Evolutionary conservation across 1,140 invertebrate species (phyloP), one percentile per base, ranked within the genome.

Genomic region (Hyles vespertilio): DNA sequence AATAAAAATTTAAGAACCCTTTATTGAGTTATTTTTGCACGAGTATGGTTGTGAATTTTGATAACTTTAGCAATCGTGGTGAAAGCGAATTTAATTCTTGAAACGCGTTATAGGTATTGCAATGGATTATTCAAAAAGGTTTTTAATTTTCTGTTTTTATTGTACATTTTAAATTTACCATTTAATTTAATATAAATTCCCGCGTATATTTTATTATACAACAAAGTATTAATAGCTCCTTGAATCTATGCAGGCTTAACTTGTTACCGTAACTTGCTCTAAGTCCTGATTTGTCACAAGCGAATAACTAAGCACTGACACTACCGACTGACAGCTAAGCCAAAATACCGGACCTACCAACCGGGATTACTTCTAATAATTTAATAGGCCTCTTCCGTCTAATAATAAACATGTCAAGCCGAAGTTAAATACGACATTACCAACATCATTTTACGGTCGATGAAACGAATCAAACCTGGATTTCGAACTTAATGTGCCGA

Each of bases 321-420:
- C 70, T 71, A 70, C 68, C 66, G 64, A 65, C 60, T 57, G 68
- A 76, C 72, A 72, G 69, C 67, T 67, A 74, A 75, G 75, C 82
- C 80, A 81, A 83, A 86, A 83, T 84, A 80, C 72, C 77, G 46
- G 73, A 69, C 76, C 75, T 69, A 76, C 78, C 69, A 57, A 70
- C 63, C 65, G 67, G 79, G 80, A 83, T 85, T 85, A 85, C 67
- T 74, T 75, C 75, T 75, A 81, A 84, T 81, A 82, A 84, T 86
- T 86, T 87, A 87, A 87, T 84, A 86, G 81, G 80, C 77, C 77
- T 65, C 68, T 82, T 80, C 80, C 77, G 69, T 71, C 75, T 76
- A 78, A 87, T 81, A 87, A 87, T 86, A 87, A 87, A 87, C 81
- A 86, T 86, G 84, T 87, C 84, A 83, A 69, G 56, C 67, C 49